These are phyloP conservation scores for Brachionus koreanus DNA, from an alignment of 1,140 invertebrate species.

Conservation along the genomic window DNA sequence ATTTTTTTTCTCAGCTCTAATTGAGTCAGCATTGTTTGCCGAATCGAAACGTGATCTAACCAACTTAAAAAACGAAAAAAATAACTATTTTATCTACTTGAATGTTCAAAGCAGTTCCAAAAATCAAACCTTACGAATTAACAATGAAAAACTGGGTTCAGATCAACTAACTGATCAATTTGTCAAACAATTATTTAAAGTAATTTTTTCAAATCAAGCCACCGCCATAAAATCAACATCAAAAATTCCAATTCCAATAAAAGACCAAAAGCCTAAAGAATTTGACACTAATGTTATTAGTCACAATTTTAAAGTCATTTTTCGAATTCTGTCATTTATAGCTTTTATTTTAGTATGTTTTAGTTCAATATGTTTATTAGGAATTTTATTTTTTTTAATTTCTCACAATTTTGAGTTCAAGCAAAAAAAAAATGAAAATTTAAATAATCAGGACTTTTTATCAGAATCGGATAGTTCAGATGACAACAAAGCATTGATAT, in stretches of 20 bases:
- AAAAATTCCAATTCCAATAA: background rate
- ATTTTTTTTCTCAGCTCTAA: background rate
- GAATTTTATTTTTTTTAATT: background rate
- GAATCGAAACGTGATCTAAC: background rate
- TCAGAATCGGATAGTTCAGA: background rate
- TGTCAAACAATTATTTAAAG: background rate
- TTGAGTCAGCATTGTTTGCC: background rate
- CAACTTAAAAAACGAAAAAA: conserved; percentile 37
- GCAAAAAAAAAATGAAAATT: background rate
- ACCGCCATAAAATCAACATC: background rate
- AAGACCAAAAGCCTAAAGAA: background rate
- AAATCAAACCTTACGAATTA: conserved; percentile 2
- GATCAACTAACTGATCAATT: background rate
- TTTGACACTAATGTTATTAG: background rate
- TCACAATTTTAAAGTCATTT: conserved; percentile 20
- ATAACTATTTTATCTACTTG: conserved; percentile 33
- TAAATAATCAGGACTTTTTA: background rate
- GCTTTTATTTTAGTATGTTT: conserved; percentile 29
- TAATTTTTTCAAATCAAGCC: background rate
- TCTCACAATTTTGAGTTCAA: background rate
- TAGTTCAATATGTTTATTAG: conserved; percentile 14
- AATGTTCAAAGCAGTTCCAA: background rate
- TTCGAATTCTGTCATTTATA: conserved; percentile 3
- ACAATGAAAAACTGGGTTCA: background rate
- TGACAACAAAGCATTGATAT: background rate